These are phyloP conservation scores for Gallinago jamesoni DNA, from an alignment of 2,113 vertebrate genomes.

Conservation along the genomic window DNA sequence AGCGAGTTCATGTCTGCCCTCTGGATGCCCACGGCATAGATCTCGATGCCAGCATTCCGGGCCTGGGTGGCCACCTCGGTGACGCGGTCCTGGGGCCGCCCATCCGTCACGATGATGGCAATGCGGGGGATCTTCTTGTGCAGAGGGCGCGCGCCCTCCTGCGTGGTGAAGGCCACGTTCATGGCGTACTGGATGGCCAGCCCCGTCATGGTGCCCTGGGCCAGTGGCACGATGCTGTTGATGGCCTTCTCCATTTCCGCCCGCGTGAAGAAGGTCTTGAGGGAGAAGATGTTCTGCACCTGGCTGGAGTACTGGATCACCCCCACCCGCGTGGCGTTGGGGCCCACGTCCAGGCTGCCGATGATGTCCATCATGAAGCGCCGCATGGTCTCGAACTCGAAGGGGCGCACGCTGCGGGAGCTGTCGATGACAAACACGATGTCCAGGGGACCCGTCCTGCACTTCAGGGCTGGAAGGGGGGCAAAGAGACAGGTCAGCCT, in stretches of 20 bases:
- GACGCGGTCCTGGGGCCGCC: slow-evolving; percentile 93
- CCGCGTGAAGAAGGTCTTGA: slow-evolving; percentile 81
- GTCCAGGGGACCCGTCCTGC: slow-evolving; percentile 89
- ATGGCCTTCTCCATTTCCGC: slow-evolving; percentile 88
- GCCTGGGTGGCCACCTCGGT: slow-evolving; percentile 90
- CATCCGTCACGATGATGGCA: slow-evolving; percentile 91
- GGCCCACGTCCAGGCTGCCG: slow-evolving; percentile 85
- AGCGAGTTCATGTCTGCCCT: slow-evolving; percentile 92
- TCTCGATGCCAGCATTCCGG: slow-evolving; percentile 88
- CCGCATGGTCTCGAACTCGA: slow-evolving; percentile 95
- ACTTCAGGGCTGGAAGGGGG: slow-evolving; percentile 74
- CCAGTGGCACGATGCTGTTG: slow-evolving; percentile 87
- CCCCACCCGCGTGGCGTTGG: slow-evolving; percentile 85
- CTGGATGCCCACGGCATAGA: slow-evolving; percentile 93
- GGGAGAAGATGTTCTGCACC: slow-evolving; percentile 92
- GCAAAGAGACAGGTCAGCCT: background rate
- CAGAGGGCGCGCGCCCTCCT: slow-evolving; percentile 83
- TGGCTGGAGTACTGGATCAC: slow-evolving; percentile 98
- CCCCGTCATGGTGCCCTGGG: slow-evolving; percentile 97
- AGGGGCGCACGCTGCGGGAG: slow-evolving; percentile 93
- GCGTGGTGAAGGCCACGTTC: slow-evolving; percentile 86
- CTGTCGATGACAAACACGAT: slow-evolving; percentile 96
- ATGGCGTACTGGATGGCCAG: slow-evolving; percentile 93
- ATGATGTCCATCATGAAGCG: slow-evolving; percentile 95
- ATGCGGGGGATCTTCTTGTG: slow-evolving; percentile 85